phyloP scores from a whole-genome alignment of 2,113 vertebrate species.

The Albula goreensis region DNA sequence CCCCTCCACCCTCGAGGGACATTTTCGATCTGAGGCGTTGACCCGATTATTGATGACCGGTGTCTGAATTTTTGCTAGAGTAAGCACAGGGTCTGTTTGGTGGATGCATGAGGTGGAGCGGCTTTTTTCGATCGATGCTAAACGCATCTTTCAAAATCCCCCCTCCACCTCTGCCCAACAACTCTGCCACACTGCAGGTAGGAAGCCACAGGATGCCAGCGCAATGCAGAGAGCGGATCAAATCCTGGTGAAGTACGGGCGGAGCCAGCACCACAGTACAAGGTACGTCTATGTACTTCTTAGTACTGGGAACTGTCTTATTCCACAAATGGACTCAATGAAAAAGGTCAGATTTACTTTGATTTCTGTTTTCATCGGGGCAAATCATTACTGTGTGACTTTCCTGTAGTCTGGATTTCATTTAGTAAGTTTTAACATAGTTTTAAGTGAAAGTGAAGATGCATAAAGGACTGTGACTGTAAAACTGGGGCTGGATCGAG shows the following conservation, averaged over 20 bases:
- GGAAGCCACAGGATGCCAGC: conserved; percentile 44
- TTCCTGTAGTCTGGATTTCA: not conserved
- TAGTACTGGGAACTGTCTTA: not conserved
- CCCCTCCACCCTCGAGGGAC: not conserved
- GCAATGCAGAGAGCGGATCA: conserved; percentile 57
- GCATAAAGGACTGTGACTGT: not conserved
- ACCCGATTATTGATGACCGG: conserved; percentile 55
- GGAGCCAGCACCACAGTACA: conserved; percentile 12
- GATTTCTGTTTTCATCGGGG: not conserved
- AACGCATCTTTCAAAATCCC: conserved; percentile 41
- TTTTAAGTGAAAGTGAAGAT: not conserved
- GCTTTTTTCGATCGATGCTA: conserved; percentile 52
- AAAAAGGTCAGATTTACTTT: not conserved
- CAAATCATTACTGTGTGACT: not conserved
- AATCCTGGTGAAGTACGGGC: conserved; percentile 34
- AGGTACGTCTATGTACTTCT: conserved; percentile 42
- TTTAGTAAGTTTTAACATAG: not conserved
- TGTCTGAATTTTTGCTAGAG: conserved; percentile 46
- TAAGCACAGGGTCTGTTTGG: conserved; percentile 50
- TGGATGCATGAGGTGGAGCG: conserved; percentile 38
- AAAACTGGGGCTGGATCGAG: not conserved
- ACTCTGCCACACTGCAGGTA: conserved; percentile 47
- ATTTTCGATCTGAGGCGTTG: conserved; percentile 48
- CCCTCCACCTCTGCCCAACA: conserved; percentile 20
- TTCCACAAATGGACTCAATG: not conserved